Conservation (phyloP, 1,140 invertebrate species). For the Trachymyrmex septentrionalis region DNA sequence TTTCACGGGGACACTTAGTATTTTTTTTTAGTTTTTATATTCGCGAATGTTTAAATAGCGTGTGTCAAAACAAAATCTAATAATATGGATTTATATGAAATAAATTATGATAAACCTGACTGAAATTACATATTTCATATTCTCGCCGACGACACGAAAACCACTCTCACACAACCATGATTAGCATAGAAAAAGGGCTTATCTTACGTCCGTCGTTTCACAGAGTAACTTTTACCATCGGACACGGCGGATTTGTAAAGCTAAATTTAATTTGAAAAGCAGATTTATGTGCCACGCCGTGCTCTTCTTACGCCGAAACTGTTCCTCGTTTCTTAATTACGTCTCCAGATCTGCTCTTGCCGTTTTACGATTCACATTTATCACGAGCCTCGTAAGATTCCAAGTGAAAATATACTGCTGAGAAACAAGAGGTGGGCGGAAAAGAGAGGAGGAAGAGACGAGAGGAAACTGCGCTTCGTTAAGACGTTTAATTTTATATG, state of each 20-base stretch:
- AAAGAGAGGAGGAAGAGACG: not conserved
- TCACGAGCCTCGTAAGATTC: slow-evolving; percentile 73
- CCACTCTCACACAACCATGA: slow-evolving; percentile 21
- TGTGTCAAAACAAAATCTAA: slow-evolving; percentile 35
- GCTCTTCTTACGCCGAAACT: slow-evolving; percentile 58
- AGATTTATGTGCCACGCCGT: slow-evolving; percentile 70
- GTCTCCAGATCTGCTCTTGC: slow-evolving; percentile 63
- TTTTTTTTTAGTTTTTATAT: not conserved
- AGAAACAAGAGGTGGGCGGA: slow-evolving; percentile 68
- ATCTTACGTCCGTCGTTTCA: slow-evolving; percentile 45
- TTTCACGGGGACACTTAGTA: not conserved
- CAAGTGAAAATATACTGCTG: slow-evolving; percentile 67
- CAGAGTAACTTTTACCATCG: slow-evolving; percentile 53
- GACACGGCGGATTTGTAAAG: slow-evolving; percentile 71
- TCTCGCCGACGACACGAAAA: slow-evolving; percentile 43
- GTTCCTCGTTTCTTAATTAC: slow-evolving; percentile 73
- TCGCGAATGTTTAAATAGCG: not conserved
- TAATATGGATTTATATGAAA: slow-evolving; percentile 55
- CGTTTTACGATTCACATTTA: slow-evolving; percentile 76
- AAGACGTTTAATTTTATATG: slow-evolving; percentile 73
- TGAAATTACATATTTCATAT: slow-evolving; percentile 59
- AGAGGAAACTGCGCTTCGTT: slow-evolving; percentile 55
- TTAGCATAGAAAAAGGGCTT: slow-evolving; percentile 53
- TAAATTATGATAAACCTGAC: slow-evolving; percentile 47
- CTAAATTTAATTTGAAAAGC: slow-evolving; percentile 72